Conservation (phyloP, 1,140 invertebrate species). For the Rhyacophila brunnea region DNA sequence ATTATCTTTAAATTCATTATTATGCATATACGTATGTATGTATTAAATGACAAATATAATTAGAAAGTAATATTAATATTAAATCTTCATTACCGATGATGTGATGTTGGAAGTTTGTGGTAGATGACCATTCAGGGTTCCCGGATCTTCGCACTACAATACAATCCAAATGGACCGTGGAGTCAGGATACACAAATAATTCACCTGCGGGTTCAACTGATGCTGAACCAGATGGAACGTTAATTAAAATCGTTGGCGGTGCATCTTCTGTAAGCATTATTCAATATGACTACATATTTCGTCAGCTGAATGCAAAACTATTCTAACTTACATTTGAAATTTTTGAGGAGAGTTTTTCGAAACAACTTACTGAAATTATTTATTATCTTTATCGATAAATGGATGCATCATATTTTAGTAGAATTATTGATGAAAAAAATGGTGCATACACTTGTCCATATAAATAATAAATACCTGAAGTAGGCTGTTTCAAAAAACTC, state of each 20-base stretch:
- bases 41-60: too few species aligned
- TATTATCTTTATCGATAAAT: too few species aligned
- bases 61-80: too few species aligned
- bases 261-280: conserved; percentile 64
- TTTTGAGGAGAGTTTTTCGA: too few species aligned
- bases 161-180: conserved; percentile 81
- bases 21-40: background rate
- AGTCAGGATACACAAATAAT: conserved; percentile 77
- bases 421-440: conserved; percentile 8
- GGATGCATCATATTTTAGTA: conserved; percentile 4
- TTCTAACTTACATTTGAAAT: too few species aligned
- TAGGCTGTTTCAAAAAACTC: too few species aligned
- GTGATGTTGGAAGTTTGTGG: conserved; percentile 72
- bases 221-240: conserved; percentile 75
- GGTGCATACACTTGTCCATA: too few species aligned
- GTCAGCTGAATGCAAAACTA: too few species aligned
- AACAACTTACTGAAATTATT: too few species aligned
- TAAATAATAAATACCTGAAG: too few species aligned
- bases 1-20: background rate
- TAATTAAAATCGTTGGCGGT: conserved; percentile 80
- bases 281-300: too few species aligned
- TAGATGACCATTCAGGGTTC: conserved; percentile 88
- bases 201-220: conserved; percentile 75
- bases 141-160: conserved; percentile 72
- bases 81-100: conserved; percentile 64